A percentile compares a stretch with the other conserved stretches of the same genome.
These are phyloP conservation scores for Anabas testudineus DNA, from an alignment of 2,797 vertebrate species.

Conservation along the genomic window DNA sequence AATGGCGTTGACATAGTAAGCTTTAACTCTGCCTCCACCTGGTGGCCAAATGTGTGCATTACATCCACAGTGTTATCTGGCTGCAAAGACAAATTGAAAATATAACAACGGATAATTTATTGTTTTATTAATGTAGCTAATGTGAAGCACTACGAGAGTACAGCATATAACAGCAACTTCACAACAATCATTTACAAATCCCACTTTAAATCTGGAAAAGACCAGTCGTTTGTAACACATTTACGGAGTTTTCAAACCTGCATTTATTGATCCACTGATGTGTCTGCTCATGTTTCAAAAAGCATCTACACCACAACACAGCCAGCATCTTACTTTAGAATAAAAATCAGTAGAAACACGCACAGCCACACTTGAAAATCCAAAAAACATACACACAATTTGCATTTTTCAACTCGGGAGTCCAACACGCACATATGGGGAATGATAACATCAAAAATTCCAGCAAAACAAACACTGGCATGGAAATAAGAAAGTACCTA, in stretches of 20 bases:
- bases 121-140: background rate
- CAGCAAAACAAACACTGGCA: conserved; percentile 9
- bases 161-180: too few species aligned
- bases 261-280: conserved; percentile 50
- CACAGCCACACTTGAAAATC: conserved; percentile 16
- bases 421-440: conserved; percentile 5
- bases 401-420: conserved; percentile 4
- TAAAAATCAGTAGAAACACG: conserved; percentile 58
- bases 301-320: conserved; percentile 41
- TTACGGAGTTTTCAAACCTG: conserved; percentile 1
- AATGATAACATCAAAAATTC: background rate
- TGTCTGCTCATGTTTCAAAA: conserved; percentile 29
- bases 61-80: background rate
- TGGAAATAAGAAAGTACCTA: background rate
- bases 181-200: background rate
- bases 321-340: conserved; percentile 31
- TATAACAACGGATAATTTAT: background rate
- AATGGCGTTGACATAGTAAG: background rate
- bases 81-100: background rate
- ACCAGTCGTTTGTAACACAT: background rate
- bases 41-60: background rate
- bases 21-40: conserved; percentile 3
- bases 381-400: conserved; percentile 16
- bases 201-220: background rate
- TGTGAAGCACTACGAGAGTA: background rate